Percentiles rank a stretch among this genome's conserved stretches.
phyloP scores from a whole-genome alignment of 2,113 vertebrate species.

The Papio anubis region DNA sequence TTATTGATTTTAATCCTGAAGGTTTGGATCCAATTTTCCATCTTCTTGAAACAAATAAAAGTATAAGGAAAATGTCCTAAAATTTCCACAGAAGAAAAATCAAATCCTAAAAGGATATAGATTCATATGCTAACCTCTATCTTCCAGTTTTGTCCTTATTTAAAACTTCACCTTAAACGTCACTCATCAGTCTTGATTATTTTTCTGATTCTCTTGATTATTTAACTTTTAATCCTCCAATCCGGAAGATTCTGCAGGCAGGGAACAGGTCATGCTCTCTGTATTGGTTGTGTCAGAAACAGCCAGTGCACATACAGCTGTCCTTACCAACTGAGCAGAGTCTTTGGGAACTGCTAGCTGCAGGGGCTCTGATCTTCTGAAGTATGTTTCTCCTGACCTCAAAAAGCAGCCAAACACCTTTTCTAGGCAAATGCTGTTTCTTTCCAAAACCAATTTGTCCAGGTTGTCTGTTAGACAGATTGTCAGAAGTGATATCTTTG shows the following conservation, averaged over 20 bases:
- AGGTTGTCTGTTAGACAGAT: neutral
- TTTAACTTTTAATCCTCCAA: neutral
- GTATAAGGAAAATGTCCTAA: neutral
- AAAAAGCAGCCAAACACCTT: neutral
- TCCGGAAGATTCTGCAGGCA: neutral
- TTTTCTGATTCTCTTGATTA: neutral
- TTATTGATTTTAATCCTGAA: neutral
- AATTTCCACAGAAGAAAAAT: conserved; percentile 35
- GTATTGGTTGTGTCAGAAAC: neutral
- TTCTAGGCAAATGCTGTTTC: neutral
- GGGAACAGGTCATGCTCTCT: neutral
- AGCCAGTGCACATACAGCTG: neutral
- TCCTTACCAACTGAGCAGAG: neutral
- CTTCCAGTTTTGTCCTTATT: neutral
- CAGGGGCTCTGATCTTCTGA: neutral
- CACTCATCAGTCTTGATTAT: neutral
- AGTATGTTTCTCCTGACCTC: neutral
- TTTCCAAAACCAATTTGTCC: neutral
- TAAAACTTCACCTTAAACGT: conserved; percentile 3
- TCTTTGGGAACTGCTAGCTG: neutral
- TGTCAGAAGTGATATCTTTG: neutral
- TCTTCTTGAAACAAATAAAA: neutral
- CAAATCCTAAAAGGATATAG: neutral
- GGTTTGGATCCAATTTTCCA: neutral
- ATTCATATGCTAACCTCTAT: neutral